Percentiles rank a stretch among this genome's conserved stretches.
phyloP scores from a whole-genome alignment of 2,113 vertebrate species.

The Copsychus sechellarum region DNA sequence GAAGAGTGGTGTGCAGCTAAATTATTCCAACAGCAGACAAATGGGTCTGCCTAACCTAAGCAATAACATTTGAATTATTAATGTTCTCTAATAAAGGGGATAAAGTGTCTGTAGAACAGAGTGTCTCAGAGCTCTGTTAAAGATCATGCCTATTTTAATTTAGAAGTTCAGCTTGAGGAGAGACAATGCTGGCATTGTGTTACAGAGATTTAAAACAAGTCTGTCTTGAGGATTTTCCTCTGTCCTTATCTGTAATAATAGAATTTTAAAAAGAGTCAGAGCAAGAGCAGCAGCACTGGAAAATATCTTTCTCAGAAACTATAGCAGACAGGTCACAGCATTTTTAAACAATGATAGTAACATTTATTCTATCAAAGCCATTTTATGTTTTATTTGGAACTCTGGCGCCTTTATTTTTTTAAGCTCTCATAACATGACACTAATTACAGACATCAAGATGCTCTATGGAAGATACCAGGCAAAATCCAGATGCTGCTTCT shows the following conservation, averaged over 20 bases:
- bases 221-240: constrained; percentile 76
- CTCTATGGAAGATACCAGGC: constrained; percentile 83
- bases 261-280: constrained; percentile 66
- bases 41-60: constrained; percentile 59
- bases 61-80: constrained; percentile 70
- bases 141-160: constrained; percentile 77
- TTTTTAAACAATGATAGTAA: constrained; percentile 92
- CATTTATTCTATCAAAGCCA: constrained; percentile 97
- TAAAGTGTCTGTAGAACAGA: constrained; percentile 67
- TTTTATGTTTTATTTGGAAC: constrained; percentile 98
- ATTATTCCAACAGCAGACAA: constrained; percentile 46
- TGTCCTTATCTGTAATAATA: constrained; percentile 80
- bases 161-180: constrained; percentile 68
- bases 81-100: constrained; percentile 69
- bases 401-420: constrained; percentile 89
- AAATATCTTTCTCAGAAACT: constrained; percentile 84
- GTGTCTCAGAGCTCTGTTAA: constrained; percentile 70
- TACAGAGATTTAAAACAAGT: constrained; percentile 75
- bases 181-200: constrained; percentile 77
- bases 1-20: constrained; percentile 6
- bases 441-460: constrained; percentile 98
- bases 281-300: constrained; percentile 72
- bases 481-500: constrained; percentile 81
- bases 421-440: constrained; percentile 91
- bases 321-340: constrained; percentile 87